phyloP scores from a whole-genome alignment of 2,888 invertebrate genomes.

The Pomacea canaliculata region DNA sequence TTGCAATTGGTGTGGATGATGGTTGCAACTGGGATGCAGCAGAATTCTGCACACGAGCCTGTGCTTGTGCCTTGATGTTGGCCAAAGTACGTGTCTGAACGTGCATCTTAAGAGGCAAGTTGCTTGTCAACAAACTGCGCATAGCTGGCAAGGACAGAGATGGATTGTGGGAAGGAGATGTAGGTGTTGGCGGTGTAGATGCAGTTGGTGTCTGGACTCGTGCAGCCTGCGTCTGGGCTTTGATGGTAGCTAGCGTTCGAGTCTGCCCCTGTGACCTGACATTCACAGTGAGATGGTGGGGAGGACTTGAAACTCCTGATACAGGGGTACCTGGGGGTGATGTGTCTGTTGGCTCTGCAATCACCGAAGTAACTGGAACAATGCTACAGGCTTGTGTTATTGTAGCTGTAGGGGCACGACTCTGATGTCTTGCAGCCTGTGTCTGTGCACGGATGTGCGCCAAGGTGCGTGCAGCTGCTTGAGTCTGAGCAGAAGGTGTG shows the following conservation, averaged over 20 bases:
- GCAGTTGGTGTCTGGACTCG: conserved; percentile 32
- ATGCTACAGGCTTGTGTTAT: conserved; percentile 29
- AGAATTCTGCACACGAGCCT: conserved; percentile 39
- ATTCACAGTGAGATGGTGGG: conserved; percentile 17
- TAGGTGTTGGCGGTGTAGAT: conserved; percentile 29
- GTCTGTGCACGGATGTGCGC: conserved; percentile 59
- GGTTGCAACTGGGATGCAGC: conserved; percentile 12
- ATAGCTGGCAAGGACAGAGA: conserved; percentile 32
- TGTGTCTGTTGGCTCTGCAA: conserved; percentile 4
- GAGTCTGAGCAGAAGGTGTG: conserved; percentile 29
- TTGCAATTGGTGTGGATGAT: background rate
- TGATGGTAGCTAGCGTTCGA: conserved; percentile 57
- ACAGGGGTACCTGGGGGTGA: background rate
- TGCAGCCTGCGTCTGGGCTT: conserved; percentile 56
- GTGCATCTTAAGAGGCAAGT: conserved; percentile 14
- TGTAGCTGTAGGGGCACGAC: conserved; percentile 27
- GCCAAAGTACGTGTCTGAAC: conserved; percentile 63
- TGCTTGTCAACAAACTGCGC: conserved; percentile 33
- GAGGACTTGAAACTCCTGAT: conserved; percentile 23
- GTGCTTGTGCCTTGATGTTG: conserved; percentile 66
- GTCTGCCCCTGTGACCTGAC: conserved; percentile 42
- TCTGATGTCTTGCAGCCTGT: conserved; percentile 50
- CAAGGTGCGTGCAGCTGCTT: conserved; percentile 51
- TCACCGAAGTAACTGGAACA: conserved; percentile 18
- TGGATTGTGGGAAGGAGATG: conserved; percentile 21